Evolutionary conservation across 2,888 invertebrate genomes (phyloP).

Genomic region (Drosophila trichaetosa): DNA sequence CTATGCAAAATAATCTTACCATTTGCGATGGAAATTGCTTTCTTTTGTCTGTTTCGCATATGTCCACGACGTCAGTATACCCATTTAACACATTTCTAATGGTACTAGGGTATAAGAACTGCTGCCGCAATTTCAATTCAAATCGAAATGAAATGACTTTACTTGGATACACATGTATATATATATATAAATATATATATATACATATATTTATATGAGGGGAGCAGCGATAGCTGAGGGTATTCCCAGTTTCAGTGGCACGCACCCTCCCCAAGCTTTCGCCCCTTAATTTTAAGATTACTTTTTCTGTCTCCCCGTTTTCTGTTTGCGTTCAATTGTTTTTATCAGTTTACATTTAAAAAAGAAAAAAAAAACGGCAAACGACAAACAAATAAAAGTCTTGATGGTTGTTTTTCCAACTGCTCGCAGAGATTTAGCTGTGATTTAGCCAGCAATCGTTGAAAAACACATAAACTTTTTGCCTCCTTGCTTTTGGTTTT

Average conservation of each 20-base stretch:
- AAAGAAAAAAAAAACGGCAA: conserved; percentile 42
- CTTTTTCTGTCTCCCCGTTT: conserved; percentile 48
- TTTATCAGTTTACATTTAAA: conserved; percentile 82
- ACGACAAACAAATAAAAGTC: conserved; percentile 74
- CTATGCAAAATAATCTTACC: not conserved
- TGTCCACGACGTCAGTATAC: not conserved
- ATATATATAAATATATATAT: not conserved
- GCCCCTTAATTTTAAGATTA: conserved; percentile 76
- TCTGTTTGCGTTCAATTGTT: conserved; percentile 80
- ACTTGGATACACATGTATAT: conserved; percentile 56
- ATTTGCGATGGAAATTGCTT: not conserved
- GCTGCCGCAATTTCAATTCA: conserved; percentile 68
- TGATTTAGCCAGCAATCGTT: conserved; percentile 77
- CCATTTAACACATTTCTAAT: not conserved
- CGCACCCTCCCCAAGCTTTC: conserved; percentile 19
- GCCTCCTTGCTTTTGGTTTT: conserved; percentile 58
- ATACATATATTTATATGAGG: conserved; percentile 5
- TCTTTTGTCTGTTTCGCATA: not conserved
- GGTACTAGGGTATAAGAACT: not conserved
- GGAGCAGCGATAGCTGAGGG: conserved; percentile 4
- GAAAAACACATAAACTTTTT: conserved; percentile 77
- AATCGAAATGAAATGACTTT: conserved; percentile 74
- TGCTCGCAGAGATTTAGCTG: conserved; percentile 73
- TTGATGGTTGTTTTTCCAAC: conserved; percentile 40
- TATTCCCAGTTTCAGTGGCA: conserved; percentile 6